Conservation (phyloP, 2,113 vertebrate genomes). For the Hyperopisus bebe region DNA sequence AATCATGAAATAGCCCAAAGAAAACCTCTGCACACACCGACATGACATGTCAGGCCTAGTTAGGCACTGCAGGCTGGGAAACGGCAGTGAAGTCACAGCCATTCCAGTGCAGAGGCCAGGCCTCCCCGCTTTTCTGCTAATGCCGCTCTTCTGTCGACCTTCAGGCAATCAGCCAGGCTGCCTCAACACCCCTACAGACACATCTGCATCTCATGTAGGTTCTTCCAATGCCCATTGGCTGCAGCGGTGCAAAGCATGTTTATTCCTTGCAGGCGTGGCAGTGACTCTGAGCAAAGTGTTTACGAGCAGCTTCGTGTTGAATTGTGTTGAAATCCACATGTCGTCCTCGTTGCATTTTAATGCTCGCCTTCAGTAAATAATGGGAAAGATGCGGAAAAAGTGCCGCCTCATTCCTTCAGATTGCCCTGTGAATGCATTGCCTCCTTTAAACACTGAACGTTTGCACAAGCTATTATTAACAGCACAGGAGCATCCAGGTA, state of each 20-base stretch:
- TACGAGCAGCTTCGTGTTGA: background rate
- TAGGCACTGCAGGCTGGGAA: background rate
- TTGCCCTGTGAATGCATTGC: background rate
- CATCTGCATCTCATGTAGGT: background rate
- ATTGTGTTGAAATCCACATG: background rate
- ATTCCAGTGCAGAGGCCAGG: background rate
- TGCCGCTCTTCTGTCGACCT: background rate
- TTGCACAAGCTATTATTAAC: background rate
- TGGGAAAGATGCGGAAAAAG: background rate
- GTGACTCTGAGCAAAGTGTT: background rate
- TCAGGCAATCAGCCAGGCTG: background rate
- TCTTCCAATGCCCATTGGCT: background rate
- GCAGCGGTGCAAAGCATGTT: background rate
- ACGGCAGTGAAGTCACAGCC: background rate
- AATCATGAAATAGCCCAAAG: background rate
- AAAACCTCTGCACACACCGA: background rate
- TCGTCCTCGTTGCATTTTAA: background rate
- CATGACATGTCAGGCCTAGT: background rate
- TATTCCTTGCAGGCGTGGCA: background rate
- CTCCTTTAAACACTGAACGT: background rate
- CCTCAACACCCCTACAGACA: background rate
- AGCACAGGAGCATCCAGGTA: background rate
- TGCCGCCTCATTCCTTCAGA: background rate
- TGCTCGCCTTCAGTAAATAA: background rate
- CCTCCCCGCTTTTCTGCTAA: background rate